Evolutionary conservation across 2,113 vertebrate species (phyloP), one percentile per base, ranked within the genome.

Genomic region (Cyrtonyx montezumae): DNA sequence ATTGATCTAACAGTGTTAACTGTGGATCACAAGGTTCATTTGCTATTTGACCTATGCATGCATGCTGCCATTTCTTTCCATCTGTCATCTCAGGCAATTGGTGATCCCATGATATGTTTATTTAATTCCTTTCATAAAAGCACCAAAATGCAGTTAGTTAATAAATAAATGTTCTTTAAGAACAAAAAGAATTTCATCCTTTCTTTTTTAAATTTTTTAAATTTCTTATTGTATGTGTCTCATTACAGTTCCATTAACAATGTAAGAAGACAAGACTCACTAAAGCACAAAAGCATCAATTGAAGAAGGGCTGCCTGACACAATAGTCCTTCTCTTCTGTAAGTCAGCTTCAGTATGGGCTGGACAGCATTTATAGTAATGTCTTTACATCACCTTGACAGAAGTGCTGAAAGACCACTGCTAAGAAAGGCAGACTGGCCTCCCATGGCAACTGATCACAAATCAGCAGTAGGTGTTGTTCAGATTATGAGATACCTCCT

Each of bases 261-360:
- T 26, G 23, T 63, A 67, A 43, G 30, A 76, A 58, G 8, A 85
- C 45, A 87, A 82, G 42, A 23, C 40, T 25, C 53, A 40, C 42
- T 30, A 42, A 15, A 69, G 62, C 42, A 62, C 36, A 45, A 45
- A 53, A 55, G n/a, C 69, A 70, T 51, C 48, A 65, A 9, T 34
- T 2, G 0, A 75, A 76, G n/a, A 8, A 75, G 15, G 0, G 0
- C 49, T 79, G 25, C 30, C 56, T 1, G 0, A 20, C 18, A 25
- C 1, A 2, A 30, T 0, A 75, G 14, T 59, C 7, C 4, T n/a
- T 80, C 16, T 48, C 61, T 61, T 76, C 69, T 66, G 51, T 51
- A 70, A 80, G 26, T 61, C 63, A 32, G 10, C 49, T 69, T n/a
- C 45, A 79, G 49, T 0, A 1, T 22, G 45, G 40, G 37, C 79